A percentile compares a stretch with the other conserved stretches of the same genome.
These are phyloP conservation scores for Indicator indicator DNA, from an alignment of 2,113 vertebrate species.

Conservation along the genomic window DNA sequence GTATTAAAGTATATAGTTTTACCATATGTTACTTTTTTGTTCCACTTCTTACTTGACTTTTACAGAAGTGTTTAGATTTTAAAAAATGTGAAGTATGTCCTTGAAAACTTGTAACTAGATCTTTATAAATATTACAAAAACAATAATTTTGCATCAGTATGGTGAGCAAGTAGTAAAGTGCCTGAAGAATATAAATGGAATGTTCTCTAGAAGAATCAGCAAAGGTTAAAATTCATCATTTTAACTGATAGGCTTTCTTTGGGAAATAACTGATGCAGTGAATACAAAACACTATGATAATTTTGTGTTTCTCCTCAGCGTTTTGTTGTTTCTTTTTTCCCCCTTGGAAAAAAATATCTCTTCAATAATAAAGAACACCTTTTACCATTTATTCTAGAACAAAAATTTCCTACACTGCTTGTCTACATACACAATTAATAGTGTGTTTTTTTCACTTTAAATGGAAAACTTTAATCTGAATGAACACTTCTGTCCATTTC, in stretches of 20 bases:
- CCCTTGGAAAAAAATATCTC: slow-evolving; percentile 20
- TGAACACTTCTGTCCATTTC: background rate
- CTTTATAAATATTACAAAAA: slow-evolving; percentile 80
- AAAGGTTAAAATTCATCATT: slow-evolving; percentile 89
- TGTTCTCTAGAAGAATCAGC: slow-evolving; percentile 79
- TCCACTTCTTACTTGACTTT: slow-evolving; percentile 31
- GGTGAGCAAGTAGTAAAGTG: slow-evolving; percentile 72
- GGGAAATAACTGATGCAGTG: slow-evolving; percentile 72
- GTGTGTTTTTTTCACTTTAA: background rate
- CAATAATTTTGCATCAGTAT: slow-evolving; percentile 83
- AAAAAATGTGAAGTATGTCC: slow-evolving; percentile 60
- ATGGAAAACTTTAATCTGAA: background rate
- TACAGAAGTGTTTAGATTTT: slow-evolving; percentile 52
- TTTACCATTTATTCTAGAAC: slow-evolving; percentile 31
- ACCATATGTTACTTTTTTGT: slow-evolving; percentile 29
- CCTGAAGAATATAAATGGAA: slow-evolving; percentile 83
- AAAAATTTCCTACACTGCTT: slow-evolving; percentile 11
- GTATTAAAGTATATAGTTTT: slow-evolving; percentile 44
- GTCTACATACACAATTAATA: background rate
- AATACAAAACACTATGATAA: slow-evolving; percentile 78
- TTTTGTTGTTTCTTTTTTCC: background rate
- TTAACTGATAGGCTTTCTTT: slow-evolving; percentile 82
- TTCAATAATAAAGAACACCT: slow-evolving; percentile 26
- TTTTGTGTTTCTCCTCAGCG: slow-evolving; percentile 42
- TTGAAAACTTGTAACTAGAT: slow-evolving; percentile 73